Percentiles rank a stretch among this genome's conserved stretches.
These are phyloP conservation scores for Sminthurides bifidus DNA, from an alignment of 1,140 invertebrate species.

Conservation along the genomic window DNA sequence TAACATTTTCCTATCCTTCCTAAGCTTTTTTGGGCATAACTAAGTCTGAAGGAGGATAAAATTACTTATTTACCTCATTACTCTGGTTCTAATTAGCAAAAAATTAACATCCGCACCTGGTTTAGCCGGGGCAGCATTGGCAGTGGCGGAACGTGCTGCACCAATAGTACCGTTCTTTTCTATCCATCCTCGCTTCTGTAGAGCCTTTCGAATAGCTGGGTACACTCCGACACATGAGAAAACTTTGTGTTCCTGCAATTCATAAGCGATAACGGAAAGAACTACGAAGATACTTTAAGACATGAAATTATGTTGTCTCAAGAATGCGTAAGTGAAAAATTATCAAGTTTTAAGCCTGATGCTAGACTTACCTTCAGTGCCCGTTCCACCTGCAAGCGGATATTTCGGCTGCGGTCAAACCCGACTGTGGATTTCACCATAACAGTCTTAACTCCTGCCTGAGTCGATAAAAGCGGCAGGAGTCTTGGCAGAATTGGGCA, in stretches of 20 bases:
- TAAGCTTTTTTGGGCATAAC: too few species aligned
- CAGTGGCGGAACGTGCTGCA: too few species aligned
- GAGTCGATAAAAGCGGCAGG: too few species aligned
- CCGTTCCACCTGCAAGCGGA: background rate
- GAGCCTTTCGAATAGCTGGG: conserved; percentile 39
- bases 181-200: conserved; percentile 37
- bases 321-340: background rate
- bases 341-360: background rate
- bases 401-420: background rate
- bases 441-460: too few species aligned
- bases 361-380: background rate
- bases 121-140: too few species aligned
- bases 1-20: too few species aligned
- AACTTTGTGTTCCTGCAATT: conserved; percentile 39
- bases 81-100: too few species aligned
- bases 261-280: background rate
- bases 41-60: too few species aligned
- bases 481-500: too few species aligned
- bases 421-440: background rate
- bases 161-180: too few species aligned
- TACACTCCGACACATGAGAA: conserved; percentile 44
- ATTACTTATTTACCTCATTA: too few species aligned
- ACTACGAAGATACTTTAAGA: background rate
- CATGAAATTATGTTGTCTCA: background rate
- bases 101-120: too few species aligned